Conservation (phyloP, 2,797 vertebrate species). For the Lepus oiostolus region DNA sequence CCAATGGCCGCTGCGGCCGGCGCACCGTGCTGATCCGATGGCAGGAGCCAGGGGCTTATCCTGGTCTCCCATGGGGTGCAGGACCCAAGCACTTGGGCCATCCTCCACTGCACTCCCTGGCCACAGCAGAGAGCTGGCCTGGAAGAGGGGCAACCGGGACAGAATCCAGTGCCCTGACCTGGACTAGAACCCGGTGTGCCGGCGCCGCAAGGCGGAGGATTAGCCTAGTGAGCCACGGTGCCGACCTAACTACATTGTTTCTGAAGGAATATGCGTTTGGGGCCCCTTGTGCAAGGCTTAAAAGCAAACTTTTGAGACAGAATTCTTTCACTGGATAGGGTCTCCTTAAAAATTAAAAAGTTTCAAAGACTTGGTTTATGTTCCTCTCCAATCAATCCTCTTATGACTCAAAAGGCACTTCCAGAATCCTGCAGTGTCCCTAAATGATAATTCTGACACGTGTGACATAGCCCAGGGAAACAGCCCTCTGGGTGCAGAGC, state of each 20-base stretch:
- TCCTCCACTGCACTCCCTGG: too few species aligned
- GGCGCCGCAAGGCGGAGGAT: too few species aligned
- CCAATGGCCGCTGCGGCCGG: too few species aligned
- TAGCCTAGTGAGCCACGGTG: too few species aligned
- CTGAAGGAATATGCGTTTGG: neutral
- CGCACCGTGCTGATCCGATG: too few species aligned
- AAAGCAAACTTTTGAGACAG: conserved; percentile 28
- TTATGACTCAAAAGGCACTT: conserved; percentile 52
- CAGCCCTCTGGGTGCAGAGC: neutral
- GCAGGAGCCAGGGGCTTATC: too few species aligned
- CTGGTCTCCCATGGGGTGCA: too few species aligned
- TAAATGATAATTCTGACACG: conserved; percentile 40
- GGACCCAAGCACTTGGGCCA: too few species aligned
- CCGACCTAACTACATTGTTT: neutral
- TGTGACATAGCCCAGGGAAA: neutral
- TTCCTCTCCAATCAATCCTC: conserved; percentile 24
- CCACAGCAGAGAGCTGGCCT: too few species aligned
- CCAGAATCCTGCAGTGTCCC: conserved; percentile 38
- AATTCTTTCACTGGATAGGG: neutral
- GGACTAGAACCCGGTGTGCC: too few species aligned
- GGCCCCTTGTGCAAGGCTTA: conserved; percentile 21
- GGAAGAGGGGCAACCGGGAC: too few species aligned
- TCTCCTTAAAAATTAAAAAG: conserved; percentile 58
- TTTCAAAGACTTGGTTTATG: conserved; percentile 30
- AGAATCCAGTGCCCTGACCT: too few species aligned